A percentile compares a stretch with the other conserved stretches of the same genome.
phyloP scores from a whole-genome alignment of 2,797 vertebrate genomes.

The Odontamblyopus lacepedii region DNA sequence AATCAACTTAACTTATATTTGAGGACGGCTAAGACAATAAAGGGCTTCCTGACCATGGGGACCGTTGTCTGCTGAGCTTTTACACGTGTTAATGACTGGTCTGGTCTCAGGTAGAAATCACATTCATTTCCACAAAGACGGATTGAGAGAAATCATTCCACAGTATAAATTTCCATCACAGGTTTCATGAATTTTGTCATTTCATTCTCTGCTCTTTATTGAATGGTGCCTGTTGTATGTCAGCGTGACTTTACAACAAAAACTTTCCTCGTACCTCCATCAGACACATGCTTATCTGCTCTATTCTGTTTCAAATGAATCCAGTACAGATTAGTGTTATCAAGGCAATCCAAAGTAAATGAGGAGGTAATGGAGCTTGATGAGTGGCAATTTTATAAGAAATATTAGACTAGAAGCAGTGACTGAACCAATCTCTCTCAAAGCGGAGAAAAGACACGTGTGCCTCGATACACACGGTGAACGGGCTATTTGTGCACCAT shows the following conservation, averaged over 20 bases:
- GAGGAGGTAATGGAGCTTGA: slow-evolving; percentile 28
- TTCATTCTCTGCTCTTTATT: slow-evolving; percentile 28
- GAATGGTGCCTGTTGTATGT: slow-evolving; percentile 43
- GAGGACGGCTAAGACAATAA: too few relatives aligned
- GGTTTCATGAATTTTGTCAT: neutral
- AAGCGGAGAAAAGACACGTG: neutral
- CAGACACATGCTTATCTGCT: slow-evolving; percentile 6
- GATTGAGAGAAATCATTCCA: too few relatives aligned
- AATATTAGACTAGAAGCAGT: neutral
- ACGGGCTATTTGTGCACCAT: too few relatives aligned
- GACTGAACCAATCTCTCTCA: neutral
- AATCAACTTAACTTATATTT: too few relatives aligned
- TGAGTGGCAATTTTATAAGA: slow-evolving; percentile 25
- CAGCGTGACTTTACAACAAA: slow-evolving; percentile 28
- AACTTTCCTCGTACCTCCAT: slow-evolving; percentile 11
- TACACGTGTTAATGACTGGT: too few relatives aligned
- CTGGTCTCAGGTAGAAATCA: too few relatives aligned
- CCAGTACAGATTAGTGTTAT: slow-evolving; percentile 22
- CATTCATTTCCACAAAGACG: too few relatives aligned
- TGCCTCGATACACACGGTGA: neutral
- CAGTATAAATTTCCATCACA: too few relatives aligned
- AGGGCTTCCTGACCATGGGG: too few relatives aligned
- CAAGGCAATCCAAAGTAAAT: slow-evolving; percentile 33
- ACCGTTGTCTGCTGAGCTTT: too few relatives aligned
- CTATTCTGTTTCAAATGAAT: slow-evolving; percentile 13